phyloP scores from a whole-genome alignment of 2,797 vertebrate genomes.

The Pogoniulus pusillus region DNA sequence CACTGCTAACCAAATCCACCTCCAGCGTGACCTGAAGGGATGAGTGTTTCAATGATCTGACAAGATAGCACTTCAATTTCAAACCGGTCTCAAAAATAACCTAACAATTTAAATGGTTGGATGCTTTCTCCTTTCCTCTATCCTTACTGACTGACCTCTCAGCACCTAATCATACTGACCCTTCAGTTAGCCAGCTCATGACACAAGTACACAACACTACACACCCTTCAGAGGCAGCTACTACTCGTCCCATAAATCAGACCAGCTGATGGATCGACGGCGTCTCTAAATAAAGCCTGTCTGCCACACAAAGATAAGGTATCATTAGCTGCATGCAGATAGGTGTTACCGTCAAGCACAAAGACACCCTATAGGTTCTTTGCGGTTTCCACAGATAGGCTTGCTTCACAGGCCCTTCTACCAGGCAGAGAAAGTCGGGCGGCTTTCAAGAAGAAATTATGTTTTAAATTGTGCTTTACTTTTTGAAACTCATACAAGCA shows the following conservation, averaged over 20 bases:
- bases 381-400: background rate
- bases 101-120: background rate
- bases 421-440: background rate
- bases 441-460: background rate
- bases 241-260: background rate
- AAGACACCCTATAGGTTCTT: background rate
- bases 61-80: background rate
- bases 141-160: background rate
- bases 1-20: background rate
- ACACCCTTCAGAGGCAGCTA: background rate
- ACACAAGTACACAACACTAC: background rate
- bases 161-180: fast-evolving
- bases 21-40: background rate
- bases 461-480: background rate
- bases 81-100: background rate
- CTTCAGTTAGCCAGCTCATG: background rate
- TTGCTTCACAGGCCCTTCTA: background rate
- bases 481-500: fast-evolving
- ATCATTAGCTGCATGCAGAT: background rate
- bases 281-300: background rate
- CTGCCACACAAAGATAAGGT: background rate
- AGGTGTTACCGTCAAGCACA: background rate
- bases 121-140: background rate
- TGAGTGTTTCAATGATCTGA: background rate
- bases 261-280: background rate